These are phyloP conservation scores for Strigamia transsilvanica DNA, from an alignment of 2,888 invertebrate species.

Conservation along the genomic window DNA sequence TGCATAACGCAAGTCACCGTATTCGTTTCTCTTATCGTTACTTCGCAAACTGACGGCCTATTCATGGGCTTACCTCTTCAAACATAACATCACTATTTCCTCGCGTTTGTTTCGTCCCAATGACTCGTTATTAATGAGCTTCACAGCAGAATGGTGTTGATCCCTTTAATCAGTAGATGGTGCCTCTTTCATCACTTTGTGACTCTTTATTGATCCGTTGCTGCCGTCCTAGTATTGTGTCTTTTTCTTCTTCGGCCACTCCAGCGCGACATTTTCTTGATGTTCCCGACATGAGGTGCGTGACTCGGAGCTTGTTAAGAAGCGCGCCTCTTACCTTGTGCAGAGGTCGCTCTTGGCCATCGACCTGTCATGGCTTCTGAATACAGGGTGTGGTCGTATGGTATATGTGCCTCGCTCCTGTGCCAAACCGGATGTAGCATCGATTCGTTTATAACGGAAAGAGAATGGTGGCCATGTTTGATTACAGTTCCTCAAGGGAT, in stretches of 20 bases:
- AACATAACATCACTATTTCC: conserved; percentile 12
- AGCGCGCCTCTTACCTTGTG: conserved; percentile 7
- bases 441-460: conserved; percentile 5
- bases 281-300: conserved; percentile 39
- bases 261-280: conserved; percentile 32
- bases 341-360: conserved; percentile 40
- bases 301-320: conserved; percentile 46
- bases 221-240: not conserved
- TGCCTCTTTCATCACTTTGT: not conserved
- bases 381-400: conserved; percentile 15
- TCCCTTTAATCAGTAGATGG: not conserved
- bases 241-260: conserved; percentile 6
- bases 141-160: not conserved
- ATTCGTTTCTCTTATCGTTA: not conserved
- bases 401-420: not conserved
- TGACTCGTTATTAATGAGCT: not conserved
- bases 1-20: not conserved
- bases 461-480: conserved; percentile 14
- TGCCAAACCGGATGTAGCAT: not conserved
- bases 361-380: conserved; percentile 34
- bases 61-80: not conserved
- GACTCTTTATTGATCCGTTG: not conserved
- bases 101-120: not conserved
- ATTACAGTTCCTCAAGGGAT: conserved; percentile 20
- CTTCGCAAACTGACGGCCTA: not conserved